Evolutionary conservation across 23 tunicate genomes (phyloP).

Genomic region (Trididemnum clinides): DNA sequence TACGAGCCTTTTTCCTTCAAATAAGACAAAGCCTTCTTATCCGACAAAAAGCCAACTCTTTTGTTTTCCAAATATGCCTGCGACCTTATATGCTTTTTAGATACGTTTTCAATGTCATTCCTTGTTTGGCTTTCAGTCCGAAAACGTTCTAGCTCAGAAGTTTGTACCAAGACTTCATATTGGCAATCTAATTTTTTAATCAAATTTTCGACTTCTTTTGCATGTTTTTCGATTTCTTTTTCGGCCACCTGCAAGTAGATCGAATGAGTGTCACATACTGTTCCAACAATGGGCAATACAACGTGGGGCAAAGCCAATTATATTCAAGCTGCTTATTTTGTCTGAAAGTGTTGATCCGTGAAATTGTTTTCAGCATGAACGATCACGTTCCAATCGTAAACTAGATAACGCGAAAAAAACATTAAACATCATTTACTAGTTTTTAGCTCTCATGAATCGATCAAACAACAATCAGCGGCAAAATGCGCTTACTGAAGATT

Average conservation of each 20-base stretch:
- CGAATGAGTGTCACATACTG: too few species aligned
- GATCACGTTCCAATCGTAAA: neutral
- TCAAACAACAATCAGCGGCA: too few species aligned
- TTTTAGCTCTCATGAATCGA: too few species aligned
- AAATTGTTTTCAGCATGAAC: neutral
- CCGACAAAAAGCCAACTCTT: neutral
- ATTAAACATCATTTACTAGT: too few species aligned
- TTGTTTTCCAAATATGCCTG: constrained; percentile 5
- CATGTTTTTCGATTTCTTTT: neutral
- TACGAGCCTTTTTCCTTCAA: too few species aligned
- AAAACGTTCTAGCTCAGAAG: neutral
- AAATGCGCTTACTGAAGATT: too few species aligned
- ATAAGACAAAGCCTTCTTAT: too few species aligned
- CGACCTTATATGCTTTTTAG: neutral
- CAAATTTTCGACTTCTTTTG: neutral
- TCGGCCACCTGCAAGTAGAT: neutral
- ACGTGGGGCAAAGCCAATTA: neutral
- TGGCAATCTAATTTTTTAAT: neutral
- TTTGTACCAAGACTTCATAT: neutral
- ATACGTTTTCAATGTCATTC: constrained; percentile 8
- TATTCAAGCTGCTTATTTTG: neutral
- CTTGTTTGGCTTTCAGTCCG: neutral
- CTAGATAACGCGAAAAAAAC: too few species aligned
- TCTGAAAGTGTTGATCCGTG: neutral
- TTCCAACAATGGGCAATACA: too few species aligned